phyloP scores from a whole-genome alignment of 2,888 invertebrate species.

The Odontomyia ornata region DNA sequence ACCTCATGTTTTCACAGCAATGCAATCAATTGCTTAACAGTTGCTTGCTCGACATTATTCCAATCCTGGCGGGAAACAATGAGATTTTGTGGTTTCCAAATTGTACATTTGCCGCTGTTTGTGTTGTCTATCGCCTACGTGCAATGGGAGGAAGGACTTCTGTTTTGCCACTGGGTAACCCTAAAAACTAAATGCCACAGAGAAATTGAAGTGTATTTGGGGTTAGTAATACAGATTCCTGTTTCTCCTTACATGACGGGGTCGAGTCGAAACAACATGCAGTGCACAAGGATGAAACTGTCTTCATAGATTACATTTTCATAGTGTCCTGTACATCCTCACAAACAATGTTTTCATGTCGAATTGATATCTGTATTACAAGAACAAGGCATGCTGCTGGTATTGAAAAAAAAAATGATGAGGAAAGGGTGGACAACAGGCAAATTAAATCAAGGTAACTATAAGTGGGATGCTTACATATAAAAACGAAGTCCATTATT shows the following conservation, averaged over 20 bases:
- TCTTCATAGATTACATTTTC: slow-evolving; percentile 35
- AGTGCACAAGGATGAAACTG: slow-evolving; percentile 27
- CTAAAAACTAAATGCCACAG: neutral
- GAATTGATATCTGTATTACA: slow-evolving; percentile 14
- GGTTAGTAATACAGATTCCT: neutral
- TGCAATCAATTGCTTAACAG: slow-evolving; percentile 34
- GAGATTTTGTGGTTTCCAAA: slow-evolving; percentile 35
- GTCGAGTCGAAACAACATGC: neutral
- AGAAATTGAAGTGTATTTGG: slow-evolving; percentile 19
- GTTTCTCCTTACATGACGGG: slow-evolving; percentile 1
- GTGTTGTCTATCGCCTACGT: slow-evolving; percentile 6
- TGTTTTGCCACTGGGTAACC: slow-evolving; percentile 7
- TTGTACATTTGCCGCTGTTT: slow-evolving; percentile 14
- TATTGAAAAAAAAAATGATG: too few relatives aligned
- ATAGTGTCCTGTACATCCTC: slow-evolving; percentile 34
- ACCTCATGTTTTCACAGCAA: slow-evolving; percentile 12
- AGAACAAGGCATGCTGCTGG: neutral
- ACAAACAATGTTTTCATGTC: slow-evolving; percentile 45
- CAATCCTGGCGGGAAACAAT: slow-evolving; percentile 28
- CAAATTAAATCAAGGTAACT: too few relatives aligned
- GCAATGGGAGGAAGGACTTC: neutral
- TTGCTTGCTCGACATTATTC: slow-evolving; percentile 33
- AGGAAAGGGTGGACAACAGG: too few relatives aligned
- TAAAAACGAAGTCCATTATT: too few relatives aligned
- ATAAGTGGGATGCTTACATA: too few relatives aligned